phyloP scores from a whole-genome alignment of 2,888 invertebrate genomes.

The Metallyticus violacea region DNA sequence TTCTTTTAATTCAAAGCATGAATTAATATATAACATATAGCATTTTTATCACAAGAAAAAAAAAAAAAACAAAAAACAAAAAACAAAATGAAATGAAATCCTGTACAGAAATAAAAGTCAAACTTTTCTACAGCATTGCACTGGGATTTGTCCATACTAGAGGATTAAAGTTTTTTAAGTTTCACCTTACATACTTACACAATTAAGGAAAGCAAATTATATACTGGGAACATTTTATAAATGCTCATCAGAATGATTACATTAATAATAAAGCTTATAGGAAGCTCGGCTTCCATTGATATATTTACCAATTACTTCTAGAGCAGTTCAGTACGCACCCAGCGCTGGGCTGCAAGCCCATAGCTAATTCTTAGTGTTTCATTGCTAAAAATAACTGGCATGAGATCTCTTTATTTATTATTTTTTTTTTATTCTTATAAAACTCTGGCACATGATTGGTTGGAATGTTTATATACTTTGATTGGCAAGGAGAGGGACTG shows the following conservation, averaged over 20 bases:
- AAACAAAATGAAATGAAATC: slow-evolving; percentile 38
- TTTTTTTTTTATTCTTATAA: slow-evolving; percentile 12
- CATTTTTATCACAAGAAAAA: neutral
- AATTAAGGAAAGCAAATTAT: slow-evolving; percentile 22
- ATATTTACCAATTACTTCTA: neutral
- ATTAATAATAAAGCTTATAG: slow-evolving; percentile 28
- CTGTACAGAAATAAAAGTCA: slow-evolving; percentile 11
- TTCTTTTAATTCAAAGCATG: neutral
- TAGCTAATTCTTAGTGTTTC: neutral
- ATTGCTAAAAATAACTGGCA: slow-evolving; percentile 22
- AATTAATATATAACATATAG: neutral
- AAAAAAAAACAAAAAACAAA: slow-evolving; percentile 47
- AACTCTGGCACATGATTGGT: slow-evolving; percentile 32
- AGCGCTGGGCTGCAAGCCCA: neutral
- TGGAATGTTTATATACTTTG: slow-evolving; percentile 25
- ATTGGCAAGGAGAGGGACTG: neutral
- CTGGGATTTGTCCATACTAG: slow-evolving; percentile 25
- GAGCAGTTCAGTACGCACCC: neutral
- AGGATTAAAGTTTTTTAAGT: neutral
- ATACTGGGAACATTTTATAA: slow-evolving; percentile 29
- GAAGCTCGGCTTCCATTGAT: slow-evolving; percentile 32
- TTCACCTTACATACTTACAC: slow-evolving; percentile 21
- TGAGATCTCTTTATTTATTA: slow-evolving; percentile 29
- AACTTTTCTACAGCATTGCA: slow-evolving; percentile 30
- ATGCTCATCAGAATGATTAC: slow-evolving; percentile 28